phyloP scores from a whole-genome alignment of 2,113 vertebrate species.

The Xenopus laevis region DNA sequence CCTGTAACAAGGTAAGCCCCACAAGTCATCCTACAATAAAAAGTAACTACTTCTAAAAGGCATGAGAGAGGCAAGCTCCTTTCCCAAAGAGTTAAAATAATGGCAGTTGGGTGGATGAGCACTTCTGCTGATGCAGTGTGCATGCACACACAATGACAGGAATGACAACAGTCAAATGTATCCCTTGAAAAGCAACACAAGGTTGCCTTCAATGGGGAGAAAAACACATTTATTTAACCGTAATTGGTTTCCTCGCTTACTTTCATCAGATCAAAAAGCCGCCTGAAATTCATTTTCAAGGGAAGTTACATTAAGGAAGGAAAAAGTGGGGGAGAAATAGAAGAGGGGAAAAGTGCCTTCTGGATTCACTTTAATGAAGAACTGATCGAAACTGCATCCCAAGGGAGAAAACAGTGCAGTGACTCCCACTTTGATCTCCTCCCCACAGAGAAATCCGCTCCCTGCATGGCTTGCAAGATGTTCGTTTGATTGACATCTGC shows the following conservation, averaged over 20 bases:
- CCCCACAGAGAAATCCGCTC: constrained; percentile 68
- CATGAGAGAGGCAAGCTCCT: background rate
- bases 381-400: constrained; percentile 71
- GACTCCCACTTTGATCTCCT: constrained; percentile 78
- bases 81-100: constrained; percentile 19
- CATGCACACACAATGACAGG: background rate
- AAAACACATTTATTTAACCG: background rate
- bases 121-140: constrained; percentile 2
- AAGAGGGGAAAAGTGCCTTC: constrained; percentile 51
- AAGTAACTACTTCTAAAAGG: constrained; percentile 1
- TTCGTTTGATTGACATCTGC: constrained; percentile 80
- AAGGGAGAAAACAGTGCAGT: constrained; percentile 70
- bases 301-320: constrained; percentile 46
- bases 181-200: background rate
- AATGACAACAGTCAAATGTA: background rate
- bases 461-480: constrained; percentile 67
- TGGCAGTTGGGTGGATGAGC: background rate
- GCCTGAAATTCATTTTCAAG: constrained; percentile 54
- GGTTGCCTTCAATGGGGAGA: constrained; percentile 11
- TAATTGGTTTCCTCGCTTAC: constrained; percentile 35
- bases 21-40: background rate
- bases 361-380: constrained; percentile 74
- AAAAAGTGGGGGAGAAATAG: constrained; percentile 8
- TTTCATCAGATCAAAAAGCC: constrained; percentile 49
- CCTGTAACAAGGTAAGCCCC: background rate